phyloP scores from a whole-genome alignment of 2,797 vertebrate species.

The Clarias laeviceps region DNA sequence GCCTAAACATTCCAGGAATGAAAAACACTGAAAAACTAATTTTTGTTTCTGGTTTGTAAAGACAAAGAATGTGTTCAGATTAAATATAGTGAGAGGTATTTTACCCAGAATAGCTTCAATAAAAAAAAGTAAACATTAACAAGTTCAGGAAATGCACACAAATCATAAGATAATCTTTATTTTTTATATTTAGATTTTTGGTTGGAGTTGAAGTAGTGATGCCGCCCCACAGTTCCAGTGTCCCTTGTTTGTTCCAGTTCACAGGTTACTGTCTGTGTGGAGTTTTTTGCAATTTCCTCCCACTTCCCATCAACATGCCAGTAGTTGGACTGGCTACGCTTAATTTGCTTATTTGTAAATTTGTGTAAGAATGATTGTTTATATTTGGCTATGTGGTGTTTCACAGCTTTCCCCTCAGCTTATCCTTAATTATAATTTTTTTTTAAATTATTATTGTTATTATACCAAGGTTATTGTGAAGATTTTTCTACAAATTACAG shows the following conservation, averaged over 20 bases:
- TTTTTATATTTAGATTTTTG: background rate
- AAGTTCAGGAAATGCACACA: background rate
- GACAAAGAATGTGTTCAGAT: background rate
- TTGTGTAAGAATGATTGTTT: background rate
- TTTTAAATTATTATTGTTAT: background rate
- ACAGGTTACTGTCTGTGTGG: background rate
- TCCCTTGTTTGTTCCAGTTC: background rate
- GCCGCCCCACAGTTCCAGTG: background rate
- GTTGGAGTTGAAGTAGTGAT: background rate
- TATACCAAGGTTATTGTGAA: background rate
- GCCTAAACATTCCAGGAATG: background rate
- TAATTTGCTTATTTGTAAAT: background rate
- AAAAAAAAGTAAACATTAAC: background rate
- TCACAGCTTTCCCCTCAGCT: background rate
- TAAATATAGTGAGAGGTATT: background rate
- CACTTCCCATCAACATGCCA: background rate
- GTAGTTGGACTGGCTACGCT: background rate
- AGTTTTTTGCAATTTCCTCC: background rate
- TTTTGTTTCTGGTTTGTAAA: background rate
- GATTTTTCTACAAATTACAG: background rate
- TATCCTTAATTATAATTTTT: background rate
- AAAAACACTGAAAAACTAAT: background rate
- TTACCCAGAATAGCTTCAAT: background rate
- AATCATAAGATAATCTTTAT: background rate
- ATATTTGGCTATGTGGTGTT: background rate